Evolutionary conservation across 2,113 vertebrate species (phyloP).

Genomic region (Pseudorasbora parva): DNA sequence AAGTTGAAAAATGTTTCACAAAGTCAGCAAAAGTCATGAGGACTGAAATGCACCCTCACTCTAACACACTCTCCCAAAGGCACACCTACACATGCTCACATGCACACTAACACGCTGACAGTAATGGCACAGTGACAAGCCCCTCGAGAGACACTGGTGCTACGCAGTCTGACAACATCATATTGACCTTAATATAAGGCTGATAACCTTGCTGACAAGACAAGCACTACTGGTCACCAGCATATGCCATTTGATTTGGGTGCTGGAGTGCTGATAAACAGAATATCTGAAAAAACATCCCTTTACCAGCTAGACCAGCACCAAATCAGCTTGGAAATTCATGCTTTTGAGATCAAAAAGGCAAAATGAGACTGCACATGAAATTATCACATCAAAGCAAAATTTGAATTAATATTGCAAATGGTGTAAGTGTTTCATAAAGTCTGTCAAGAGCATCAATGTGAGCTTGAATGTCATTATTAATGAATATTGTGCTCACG

Average conservation of each 20-base stretch:
- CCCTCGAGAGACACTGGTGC: slow-evolving; percentile 13
- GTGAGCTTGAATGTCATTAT: background rate
- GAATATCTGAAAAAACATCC: background rate
- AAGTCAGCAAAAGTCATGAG: background rate
- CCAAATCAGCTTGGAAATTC: background rate
- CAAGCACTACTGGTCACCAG: background rate
- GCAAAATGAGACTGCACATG: background rate
- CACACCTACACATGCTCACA: background rate
- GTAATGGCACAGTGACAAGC: slow-evolving; percentile 17
- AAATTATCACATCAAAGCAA: background rate
- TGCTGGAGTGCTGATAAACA: background rate
- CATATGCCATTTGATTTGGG: background rate
- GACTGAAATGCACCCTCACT: background rate
- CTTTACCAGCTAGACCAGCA: background rate
- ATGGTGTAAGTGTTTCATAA: background rate
- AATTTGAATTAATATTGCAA: background rate
- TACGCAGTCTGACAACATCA: background rate
- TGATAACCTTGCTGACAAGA: slow-evolving; percentile 11
- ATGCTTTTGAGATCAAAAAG: background rate
- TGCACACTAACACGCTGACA: slow-evolving; percentile 19
- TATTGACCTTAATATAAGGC: slow-evolving; percentile 21
- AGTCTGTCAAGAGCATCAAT: background rate
- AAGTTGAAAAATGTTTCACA: background rate
- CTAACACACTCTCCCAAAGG: background rate
- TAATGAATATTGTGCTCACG: background rate